These are phyloP conservation scores for Acropora yongei DNA, from an alignment of 64 coral and sea anemone species.

Conservation along the genomic window DNA sequence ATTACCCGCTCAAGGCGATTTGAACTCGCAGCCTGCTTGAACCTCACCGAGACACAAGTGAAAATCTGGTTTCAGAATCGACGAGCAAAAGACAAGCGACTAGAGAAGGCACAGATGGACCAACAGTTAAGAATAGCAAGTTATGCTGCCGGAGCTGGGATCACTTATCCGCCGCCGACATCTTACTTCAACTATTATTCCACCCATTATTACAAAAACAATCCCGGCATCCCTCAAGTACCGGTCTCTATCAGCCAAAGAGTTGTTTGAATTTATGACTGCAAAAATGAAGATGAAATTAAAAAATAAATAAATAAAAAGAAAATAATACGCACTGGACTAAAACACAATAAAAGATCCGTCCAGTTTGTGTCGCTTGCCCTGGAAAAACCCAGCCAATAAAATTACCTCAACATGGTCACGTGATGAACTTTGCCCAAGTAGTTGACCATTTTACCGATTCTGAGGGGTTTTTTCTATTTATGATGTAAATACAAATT, in stretches of 20 bases:
- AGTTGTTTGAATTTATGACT: constrained; percentile 30
- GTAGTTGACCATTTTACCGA: no score
- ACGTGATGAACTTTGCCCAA: no score
- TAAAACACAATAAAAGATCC: no score
- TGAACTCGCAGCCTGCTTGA: constrained; percentile 94
- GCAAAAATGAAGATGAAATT: neutral
- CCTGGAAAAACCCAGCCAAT: no score
- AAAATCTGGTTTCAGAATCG: constrained; percentile 99
- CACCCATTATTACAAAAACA: constrained; percentile 75
- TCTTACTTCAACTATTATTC: constrained; percentile 93
- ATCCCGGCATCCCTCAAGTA: constrained; percentile 59
- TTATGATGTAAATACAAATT: no score
- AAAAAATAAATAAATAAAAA: neutral
- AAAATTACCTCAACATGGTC: no score
- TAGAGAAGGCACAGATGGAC: constrained; percentile 99
- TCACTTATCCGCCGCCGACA: constrained; percentile 82
- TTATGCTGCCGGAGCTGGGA: constrained; percentile 65
- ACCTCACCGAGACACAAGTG: constrained; percentile 97
- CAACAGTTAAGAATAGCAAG: constrained; percentile 93
- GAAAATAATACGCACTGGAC: no score
- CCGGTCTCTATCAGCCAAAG: constrained; percentile 64
- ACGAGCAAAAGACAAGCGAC: constrained; percentile 96
- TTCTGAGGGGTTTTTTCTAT: no score
- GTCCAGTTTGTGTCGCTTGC: no score
- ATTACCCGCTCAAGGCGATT: constrained; percentile 98